Evolutionary conservation across 1,140 invertebrate species (phyloP), one percentile per base, ranked within the genome.

Genomic region (Euschistus heros): DNA sequence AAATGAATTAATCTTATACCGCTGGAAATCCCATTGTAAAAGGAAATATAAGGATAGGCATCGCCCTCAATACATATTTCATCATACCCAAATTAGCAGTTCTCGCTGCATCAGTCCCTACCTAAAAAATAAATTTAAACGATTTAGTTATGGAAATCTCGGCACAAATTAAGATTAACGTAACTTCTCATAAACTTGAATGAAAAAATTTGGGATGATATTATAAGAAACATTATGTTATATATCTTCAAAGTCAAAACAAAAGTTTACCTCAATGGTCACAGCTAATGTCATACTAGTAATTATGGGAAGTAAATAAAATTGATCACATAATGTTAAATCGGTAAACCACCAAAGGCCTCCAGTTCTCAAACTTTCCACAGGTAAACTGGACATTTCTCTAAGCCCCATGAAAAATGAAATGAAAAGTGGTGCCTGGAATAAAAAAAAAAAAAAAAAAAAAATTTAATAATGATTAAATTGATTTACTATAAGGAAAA

Each of bases 291-390:
- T 95, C 0, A 79, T 71, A 75, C 85, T 84, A 2, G 94, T 96
- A 52, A 95, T 76, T 0, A 95, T 1, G 3, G 97, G 97, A 64
- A 99, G 76, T 20, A 91, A 66, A 72, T 88, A 98, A 75, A 82
- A 94, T 14, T 94, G 94, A 80, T 99, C 97, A 27, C 86, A 76
- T 10, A 92, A 69, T 5, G 92, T 94, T 15, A 99, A 80, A 81
- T 99, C 92, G 0, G 80, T 80, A 74, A 98, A 95, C 96, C 96
- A 99, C 62, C 80, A 86, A 0, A 94, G 66, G 4, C 97, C 97
- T n/a, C 95, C 96, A 22, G 80, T 76, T 67, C 83, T 83, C 80
- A 98, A 81, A 74, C 91, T 93, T 63, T 91, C 88, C 14, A 98
- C 85, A 2, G 93, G 94, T 13, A 86, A 77, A 71, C 86, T 87